Percentiles rank a stretch among this genome's conserved stretches.
Conservation (phyloP, 2,113 vertebrate genomes). For the Silurus meridionalis region DNA sequence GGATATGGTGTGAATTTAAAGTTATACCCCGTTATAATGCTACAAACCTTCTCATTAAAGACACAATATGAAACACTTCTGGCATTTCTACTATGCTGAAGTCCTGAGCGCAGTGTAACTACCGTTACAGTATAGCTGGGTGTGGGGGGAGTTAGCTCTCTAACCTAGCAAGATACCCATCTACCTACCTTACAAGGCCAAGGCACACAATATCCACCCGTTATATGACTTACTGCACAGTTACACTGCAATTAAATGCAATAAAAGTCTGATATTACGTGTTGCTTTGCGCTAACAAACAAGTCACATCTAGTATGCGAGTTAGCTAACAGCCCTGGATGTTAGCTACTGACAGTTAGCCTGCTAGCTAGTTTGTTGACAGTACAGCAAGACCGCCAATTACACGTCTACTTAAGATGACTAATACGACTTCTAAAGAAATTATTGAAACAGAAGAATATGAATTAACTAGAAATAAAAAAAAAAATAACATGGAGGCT, state of each 20-base stretch:
- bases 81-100: neutral
- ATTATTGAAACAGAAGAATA: neutral
- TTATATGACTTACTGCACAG: neutral
- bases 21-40: no score
- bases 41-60: no score
- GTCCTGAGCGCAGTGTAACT: no score
- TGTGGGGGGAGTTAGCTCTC: neutral
- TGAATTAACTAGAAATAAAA: neutral
- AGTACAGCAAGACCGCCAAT: neutral
- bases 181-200: neutral
- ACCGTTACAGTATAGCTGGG: neutral
- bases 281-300: neutral
- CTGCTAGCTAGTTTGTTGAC: conserved; percentile 26
- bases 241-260: neutral
- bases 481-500: conserved; percentile 7
- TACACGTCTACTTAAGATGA: neutral
- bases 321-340: conserved; percentile 16
- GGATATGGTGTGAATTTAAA: no score
- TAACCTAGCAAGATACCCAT: neutral
- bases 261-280: neutral
- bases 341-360: conserved; percentile 25
- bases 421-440: neutral
- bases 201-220: neutral
- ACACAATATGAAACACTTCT: neutral
- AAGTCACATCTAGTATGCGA: neutral